Evolutionary conservation across 2,113 vertebrate species (phyloP).

Genomic region (Sorex fumeus): DNA sequence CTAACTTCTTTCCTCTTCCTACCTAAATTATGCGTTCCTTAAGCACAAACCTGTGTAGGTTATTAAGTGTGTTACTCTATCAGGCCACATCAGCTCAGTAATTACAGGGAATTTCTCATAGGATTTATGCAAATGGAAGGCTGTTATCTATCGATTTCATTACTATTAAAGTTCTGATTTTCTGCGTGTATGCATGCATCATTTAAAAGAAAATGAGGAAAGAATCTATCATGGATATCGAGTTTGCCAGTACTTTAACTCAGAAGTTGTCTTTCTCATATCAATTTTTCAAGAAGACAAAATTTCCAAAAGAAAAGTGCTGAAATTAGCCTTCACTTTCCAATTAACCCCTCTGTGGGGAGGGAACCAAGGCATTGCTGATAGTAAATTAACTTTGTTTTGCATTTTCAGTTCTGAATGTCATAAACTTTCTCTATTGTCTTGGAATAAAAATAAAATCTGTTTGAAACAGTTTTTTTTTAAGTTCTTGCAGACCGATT

Average conservation of each 20-base stretch:
- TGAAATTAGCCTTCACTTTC: slow-evolving; percentile 63
- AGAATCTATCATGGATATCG: not conserved
- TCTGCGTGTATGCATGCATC: slow-evolving; percentile 42
- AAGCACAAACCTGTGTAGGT: not conserved
- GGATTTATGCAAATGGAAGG: slow-evolving; percentile 43
- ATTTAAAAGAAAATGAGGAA: slow-evolving; percentile 64
- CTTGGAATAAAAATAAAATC: slow-evolving; percentile 59
- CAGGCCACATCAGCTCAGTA: slow-evolving; percentile 52
- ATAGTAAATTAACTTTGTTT: slow-evolving; percentile 64
- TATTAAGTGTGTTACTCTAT: slow-evolving; percentile 61
- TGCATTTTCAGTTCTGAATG: slow-evolving; percentile 68
- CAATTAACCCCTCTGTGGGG: slow-evolving; percentile 68
- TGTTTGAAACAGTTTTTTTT: slow-evolving; percentile 62
- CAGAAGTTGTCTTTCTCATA: slow-evolving; percentile 16
- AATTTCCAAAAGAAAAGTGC: slow-evolving; percentile 61
- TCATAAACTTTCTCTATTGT: slow-evolving; percentile 56
- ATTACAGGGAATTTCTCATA: slow-evolving; percentile 66
- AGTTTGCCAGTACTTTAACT: slow-evolving; percentile 60
- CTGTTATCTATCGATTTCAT: slow-evolving; percentile 64
- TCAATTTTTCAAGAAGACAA: slow-evolving; percentile 44
- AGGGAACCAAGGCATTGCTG: slow-evolving; percentile 54
- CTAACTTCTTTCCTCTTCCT: slow-evolving; percentile 5
- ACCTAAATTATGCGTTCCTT: slow-evolving; percentile 67
- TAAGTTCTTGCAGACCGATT: slow-evolving; percentile 60
- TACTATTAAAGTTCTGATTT: slow-evolving; percentile 66